Evolutionary conservation across 1,140 invertebrate species (phyloP).

Genomic region (Pogonognathellus flavescens): DNA sequence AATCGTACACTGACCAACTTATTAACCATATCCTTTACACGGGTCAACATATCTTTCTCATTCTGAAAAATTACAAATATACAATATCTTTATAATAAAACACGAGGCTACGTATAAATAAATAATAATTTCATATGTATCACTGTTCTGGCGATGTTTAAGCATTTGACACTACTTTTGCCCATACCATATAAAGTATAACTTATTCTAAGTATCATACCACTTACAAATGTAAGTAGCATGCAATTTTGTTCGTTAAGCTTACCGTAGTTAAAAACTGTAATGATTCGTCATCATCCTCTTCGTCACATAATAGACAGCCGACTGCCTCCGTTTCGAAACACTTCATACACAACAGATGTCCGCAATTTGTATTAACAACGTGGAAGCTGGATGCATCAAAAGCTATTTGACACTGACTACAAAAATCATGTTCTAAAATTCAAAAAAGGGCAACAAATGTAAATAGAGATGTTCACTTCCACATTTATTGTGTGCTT

Average conservation of each 20-base stretch:
- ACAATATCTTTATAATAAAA: too few relatives aligned
- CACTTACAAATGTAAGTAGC: too few relatives aligned
- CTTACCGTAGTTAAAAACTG: too few relatives aligned
- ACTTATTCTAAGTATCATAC: too few relatives aligned
- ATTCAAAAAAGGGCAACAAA: not conserved
- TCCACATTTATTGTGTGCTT: too few relatives aligned
- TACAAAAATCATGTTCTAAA: conserved; percentile 8
- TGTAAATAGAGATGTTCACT: not conserved
- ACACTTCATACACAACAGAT: not conserved
- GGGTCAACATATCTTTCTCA: not conserved
- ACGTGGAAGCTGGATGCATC: conserved; percentile 65
- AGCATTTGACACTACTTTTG: too few relatives aligned
- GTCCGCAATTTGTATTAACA: not conserved
- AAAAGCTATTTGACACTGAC: not conserved
- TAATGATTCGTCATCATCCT: not conserved
- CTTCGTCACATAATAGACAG: not conserved
- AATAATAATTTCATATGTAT: too few relatives aligned
- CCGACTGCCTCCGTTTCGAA: not conserved
- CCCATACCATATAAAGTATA: too few relatives aligned
- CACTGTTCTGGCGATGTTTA: too few relatives aligned
- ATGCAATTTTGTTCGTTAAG: too few relatives aligned
- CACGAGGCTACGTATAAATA: too few relatives aligned
- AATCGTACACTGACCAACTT: not conserved
- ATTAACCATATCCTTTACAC: not conserved
- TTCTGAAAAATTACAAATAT: not conserved